phyloP scores from a whole-genome alignment of 2,888 invertebrate species.

The Eupithecia subfuscata region DNA sequence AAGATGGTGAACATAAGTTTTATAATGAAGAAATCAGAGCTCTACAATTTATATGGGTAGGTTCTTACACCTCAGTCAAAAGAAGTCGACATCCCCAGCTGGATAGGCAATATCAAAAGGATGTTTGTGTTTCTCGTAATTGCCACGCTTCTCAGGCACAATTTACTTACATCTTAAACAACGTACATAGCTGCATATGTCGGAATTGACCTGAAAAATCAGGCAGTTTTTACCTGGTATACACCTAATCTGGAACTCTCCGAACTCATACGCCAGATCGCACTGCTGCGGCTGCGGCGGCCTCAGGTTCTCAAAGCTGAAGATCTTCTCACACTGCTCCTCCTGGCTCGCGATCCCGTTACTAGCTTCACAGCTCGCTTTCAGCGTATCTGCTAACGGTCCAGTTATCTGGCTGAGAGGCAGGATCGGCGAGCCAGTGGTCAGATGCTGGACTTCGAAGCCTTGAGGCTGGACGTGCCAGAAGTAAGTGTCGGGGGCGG shows the following conservation, averaged over 20 bases:
- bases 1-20: not conserved
- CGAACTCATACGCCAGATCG: conserved; percentile 73
- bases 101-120: not conserved
- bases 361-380: conserved; percentile 71
- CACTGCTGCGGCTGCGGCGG: conserved; percentile 74
- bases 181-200: not conserved
- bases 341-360: conserved; percentile 75
- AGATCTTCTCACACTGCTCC: conserved; percentile 64
- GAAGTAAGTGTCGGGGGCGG: conserved; percentile 72
- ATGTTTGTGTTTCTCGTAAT: not conserved
- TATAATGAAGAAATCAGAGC: not conserved
- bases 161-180: not conserved
- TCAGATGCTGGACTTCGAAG: conserved; percentile 70
- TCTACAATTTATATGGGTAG: not conserved
- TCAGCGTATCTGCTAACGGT: conserved; percentile 63
- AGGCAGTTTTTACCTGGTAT: conserved; percentile 64
- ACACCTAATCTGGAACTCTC: conserved; percentile 78
- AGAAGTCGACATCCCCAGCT: not conserved
- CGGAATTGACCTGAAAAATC: not conserved
- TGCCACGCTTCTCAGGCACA: not conserved
- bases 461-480: conserved; percentile 74
- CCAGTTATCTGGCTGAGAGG: conserved; percentile 72
- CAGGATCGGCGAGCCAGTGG: conserved; percentile 70
- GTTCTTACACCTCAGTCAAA: not conserved
- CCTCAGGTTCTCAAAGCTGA: conserved; percentile 71